Conservation (phyloP, 1,140 invertebrate species). For the Panagrolaimus sp. region DNA sequence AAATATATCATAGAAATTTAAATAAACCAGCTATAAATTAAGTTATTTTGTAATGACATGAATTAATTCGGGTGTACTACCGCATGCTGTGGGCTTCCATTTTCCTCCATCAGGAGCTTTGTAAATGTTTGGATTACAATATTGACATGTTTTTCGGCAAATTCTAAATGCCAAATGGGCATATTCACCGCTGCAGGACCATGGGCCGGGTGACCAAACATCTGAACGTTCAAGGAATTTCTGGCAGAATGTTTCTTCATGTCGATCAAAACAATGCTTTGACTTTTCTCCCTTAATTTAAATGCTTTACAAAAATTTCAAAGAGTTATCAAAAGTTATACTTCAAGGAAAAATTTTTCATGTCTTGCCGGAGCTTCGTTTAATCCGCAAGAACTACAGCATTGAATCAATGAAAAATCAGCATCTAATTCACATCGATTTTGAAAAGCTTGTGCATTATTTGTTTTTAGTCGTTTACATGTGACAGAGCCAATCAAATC, state of each 20-base stretch:
- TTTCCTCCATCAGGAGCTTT: conserved; percentile 8
- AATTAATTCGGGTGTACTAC: neutral
- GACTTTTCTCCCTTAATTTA: conserved; percentile 19
- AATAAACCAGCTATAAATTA: too few relatives aligned
- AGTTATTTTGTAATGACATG: neutral
- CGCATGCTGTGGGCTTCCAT: conserved; percentile 3
- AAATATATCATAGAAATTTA: too few relatives aligned
- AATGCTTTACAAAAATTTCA: neutral
- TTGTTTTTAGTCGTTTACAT: neutral
- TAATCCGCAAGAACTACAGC: neutral
- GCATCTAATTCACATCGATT: neutral
- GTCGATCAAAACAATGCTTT: conserved; percentile 23
- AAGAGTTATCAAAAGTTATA: neutral
- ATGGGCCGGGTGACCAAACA: conserved; percentile 16
- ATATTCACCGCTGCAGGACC: conserved; percentile 18
- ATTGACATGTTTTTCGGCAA: conserved; percentile 21
- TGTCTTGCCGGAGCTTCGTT: neutral
- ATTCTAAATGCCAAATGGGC: conserved; percentile 18
- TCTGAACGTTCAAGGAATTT: conserved; percentile 20
- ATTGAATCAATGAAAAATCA: conserved; percentile 9
- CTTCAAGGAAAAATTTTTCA: conserved; percentile 4
- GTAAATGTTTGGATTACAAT: conserved; percentile 17
- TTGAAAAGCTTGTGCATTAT: conserved; percentile 2
- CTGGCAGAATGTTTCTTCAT: conserved; percentile 13
- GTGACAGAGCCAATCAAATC: conserved; percentile 1